Evolutionary conservation across 2,113 vertebrate species (phyloP).

Genomic region (Perca flavescens): DNA sequence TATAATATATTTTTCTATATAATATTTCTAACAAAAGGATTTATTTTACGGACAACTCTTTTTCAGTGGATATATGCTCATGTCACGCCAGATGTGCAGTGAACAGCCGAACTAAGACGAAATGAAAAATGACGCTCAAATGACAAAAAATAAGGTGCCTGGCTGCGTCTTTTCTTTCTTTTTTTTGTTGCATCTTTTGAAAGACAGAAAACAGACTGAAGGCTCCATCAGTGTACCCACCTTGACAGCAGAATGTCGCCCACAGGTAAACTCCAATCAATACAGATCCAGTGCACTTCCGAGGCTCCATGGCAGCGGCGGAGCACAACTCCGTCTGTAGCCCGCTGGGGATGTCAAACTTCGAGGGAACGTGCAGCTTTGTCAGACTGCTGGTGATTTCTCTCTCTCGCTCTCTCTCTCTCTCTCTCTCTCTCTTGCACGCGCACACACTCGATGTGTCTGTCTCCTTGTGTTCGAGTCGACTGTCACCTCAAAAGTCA

Average conservation of each 20-base stretch:
- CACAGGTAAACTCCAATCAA: constrained; percentile 77
- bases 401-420: constrained; percentile 23
- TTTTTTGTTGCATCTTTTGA: neutral
- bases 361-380: constrained; percentile 40
- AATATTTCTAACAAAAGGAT: neutral
- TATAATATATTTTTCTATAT: neutral
- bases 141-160: neutral
- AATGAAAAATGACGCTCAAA: neutral
- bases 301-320: constrained; percentile 70
- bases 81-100: constrained; percentile 14
- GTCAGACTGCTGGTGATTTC: constrained; percentile 41
- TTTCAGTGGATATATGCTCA: neutral
- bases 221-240: constrained; percentile 64
- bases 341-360: constrained; percentile 62
- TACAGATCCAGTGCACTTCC: constrained; percentile 56
- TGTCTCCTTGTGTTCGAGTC: constrained; percentile 28
- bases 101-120: neutral
- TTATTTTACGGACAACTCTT: neutral
- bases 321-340: constrained; percentile 32
- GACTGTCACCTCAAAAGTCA: constrained; percentile 45
- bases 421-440: neutral
- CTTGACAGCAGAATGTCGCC: constrained; percentile 76
- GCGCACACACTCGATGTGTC: constrained; percentile 15
- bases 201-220: constrained; percentile 3
- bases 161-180: neutral